Evolutionary conservation across 2,888 invertebrate genomes (phyloP), one percentile per base, ranked within the genome.

Genomic region (Stenolophus ochropezus): DNA sequence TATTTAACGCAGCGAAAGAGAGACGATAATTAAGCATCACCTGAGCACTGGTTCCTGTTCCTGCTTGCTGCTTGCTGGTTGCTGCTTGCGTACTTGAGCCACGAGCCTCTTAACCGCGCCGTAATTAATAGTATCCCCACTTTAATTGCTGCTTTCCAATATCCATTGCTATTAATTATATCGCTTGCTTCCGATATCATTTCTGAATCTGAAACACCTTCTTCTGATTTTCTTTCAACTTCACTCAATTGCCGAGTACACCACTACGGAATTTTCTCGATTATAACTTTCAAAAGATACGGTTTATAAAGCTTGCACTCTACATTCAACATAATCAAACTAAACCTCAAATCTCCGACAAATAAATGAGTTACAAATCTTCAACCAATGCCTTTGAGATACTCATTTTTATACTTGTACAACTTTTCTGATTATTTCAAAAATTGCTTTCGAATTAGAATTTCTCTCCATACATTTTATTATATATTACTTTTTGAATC

Each of bases 91-190:
- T 42, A 42, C 4, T 42, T 42, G 8, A 42, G 33, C 11, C 33
- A 16, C 58, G 56, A 56, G 33, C 33, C 20, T 76, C 58, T 76
- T 56, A 76, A 71, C 18, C 16, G 76, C 76, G 11, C n/a, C 18
- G 76, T 56, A 76, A 76, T 76, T 76, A 76, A 53, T 76, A 33
- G 56, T 76, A 76, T 76, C 53, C 71, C 56, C 33, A 27, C 47
- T 58, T 77, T 77, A 77, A 77, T 77, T 77, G 61, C 42, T 47
- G 23, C 77, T 56, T 77, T 77, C 77, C 77, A 77, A 77, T 77
- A 77, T 61, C 61, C 61, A 77, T 23, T 16, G 77, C 42, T 47
- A 77, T 77, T 61, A 77, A 58, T 77, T 77, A 61, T 27, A 47
- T 42, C 16, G 75, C 75, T 47, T 61, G 61, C 47, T 42, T 33